Conservation (phyloP, 2,113 vertebrate genomes). For the Seriola rivoliana region DNA sequence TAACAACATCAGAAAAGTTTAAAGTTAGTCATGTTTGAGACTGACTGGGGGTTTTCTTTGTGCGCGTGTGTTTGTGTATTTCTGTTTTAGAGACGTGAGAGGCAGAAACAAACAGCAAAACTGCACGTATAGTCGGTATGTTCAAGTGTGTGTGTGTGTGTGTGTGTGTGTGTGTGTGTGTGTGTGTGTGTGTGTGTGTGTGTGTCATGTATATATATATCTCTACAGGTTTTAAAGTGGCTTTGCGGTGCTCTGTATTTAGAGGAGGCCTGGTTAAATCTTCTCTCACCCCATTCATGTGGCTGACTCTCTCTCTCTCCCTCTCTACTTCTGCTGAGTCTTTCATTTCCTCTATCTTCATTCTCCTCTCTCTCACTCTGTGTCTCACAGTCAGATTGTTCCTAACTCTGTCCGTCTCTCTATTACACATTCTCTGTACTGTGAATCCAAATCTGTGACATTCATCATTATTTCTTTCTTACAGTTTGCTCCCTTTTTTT, state of each 20-base stretch:
- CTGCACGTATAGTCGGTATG: constrained; percentile 11
- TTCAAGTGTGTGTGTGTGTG: constrained; percentile 27
- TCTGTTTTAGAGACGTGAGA: constrained; percentile 6
- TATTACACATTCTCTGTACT: neutral
- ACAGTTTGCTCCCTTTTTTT: neutral
- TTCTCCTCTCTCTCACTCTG: constrained; percentile 24
- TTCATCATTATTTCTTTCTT: neutral
- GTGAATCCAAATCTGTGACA: constrained; percentile 1
- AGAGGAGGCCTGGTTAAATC: constrained; percentile 72
- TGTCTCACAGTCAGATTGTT: constrained; percentile 17
- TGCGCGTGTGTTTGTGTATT: neutral
- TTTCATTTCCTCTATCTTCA: constrained; percentile 49
- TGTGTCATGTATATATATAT: constrained; percentile 79
- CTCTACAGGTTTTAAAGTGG: constrained; percentile 82
- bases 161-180: constrained; percentile 32
- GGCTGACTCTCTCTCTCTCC: constrained; percentile 57
- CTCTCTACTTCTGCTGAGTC: constrained; percentile 43
- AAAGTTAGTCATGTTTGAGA: constrained; percentile 15
- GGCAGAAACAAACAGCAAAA: constrained; percentile 19
- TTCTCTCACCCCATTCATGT: constrained; percentile 79
- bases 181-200: constrained; percentile 57
- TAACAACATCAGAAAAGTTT: constrained; percentile 19
- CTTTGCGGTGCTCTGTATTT: constrained; percentile 82
- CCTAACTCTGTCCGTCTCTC: neutral
- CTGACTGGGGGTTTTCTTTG: neutral